Evolutionary conservation across 1,140 invertebrate species (phyloP), one percentile per base, ranked within the genome.

Genomic region (Melanaphis sacchari): DNA sequence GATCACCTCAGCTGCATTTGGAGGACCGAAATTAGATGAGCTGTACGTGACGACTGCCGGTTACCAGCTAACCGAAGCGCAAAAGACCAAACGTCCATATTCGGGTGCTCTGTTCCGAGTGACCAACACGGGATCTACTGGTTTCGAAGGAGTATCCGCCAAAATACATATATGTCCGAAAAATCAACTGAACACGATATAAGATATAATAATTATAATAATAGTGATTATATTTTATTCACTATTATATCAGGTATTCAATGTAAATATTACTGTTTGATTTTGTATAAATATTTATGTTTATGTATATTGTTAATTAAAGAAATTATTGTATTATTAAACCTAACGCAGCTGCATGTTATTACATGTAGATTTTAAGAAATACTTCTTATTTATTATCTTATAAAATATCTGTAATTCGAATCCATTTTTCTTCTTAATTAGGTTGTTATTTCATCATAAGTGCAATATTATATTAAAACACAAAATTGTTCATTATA

Each of bases 1-100:
- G 94, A 96, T 97, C 9, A 98, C 98, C 0, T 98, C 98, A 0
- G 96, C 96, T 0, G 96, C 97, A 93, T 99, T 97, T 95, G 98
- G 98, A 22, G 98, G 98, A 11, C 95, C 96, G 2, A 96, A 97
- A 94, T 95, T 97, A 41, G 97, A 98, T 94, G 96, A 96, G 91
- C 95, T 98, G 22, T 94, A 94, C 82, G 94, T 94, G 26, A 94
- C 94, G 36, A 93, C 90, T 22, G 90, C 81, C 36, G 93, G 90
- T 59, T 93, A 94, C 4, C 49, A 93, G 31, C 31, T 93, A 11
- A 59, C 24, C 49, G 43, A 88, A 18, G 93, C 93, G 36, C 84
- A 90, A 52, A 87, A n/a, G 31, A 24, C 76, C 9, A 93, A 94
- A 81, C 87, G 92, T 38, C 89, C 94, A 7, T 66, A 94, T 54